Base-by-base conservation (phyloP, 2,888 invertebrate genomes). In the Scaeva pyrastri region DNA sequence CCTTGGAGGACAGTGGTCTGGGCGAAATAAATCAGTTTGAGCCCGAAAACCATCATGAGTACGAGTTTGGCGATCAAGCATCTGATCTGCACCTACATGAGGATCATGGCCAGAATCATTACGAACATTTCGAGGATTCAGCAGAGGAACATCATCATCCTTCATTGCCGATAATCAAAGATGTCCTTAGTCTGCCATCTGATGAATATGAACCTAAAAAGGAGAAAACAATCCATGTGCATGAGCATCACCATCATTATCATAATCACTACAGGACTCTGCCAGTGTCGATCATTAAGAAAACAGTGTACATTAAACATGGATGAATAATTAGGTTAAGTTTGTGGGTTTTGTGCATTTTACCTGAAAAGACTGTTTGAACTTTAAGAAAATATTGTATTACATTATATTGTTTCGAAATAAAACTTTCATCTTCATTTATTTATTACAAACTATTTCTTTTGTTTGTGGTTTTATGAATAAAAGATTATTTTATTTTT, bases 161-260 rank as follows among this genome's bases (percentile, higher is more conserved):
- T 8, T 31, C 31, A 31, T 31, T 8, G 8, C 43, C 74, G n/a
- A 2, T 19, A 21, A 39, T 68, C 12, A 52, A 68, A 12, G 16
- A 12, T 12, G 8, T 31, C 8, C 64, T 60, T 45, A 52, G 64
- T 19, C 50, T 66, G 10, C 79, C 78, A 11, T 31, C 31, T 31
- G 72, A 84, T 43, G 56, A 50, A 12, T 48, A 71, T 26, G 52
- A 71, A 26, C 14, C 66, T 12, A 75, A 68, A 31, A 39, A 70
- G 21, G 66, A 75, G 11, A 56, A 76, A 55, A 62, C 68, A 0
- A 41, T 85, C n/a, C 85, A 85, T 41, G 72, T 85, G 1, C 85
- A 85, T 43, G 76, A 85, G 36, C 85, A 85, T 55, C 80, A 80
- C 62, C 85, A 85, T 45, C 80, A 85, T 68, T 80, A 85, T 26